A percentile compares a stretch with the other conserved stretches of the same genome.
These are phyloP conservation scores for Hybos culiciformis DNA, from an alignment of 2,888 invertebrate genomes.

Conservation along the genomic window DNA sequence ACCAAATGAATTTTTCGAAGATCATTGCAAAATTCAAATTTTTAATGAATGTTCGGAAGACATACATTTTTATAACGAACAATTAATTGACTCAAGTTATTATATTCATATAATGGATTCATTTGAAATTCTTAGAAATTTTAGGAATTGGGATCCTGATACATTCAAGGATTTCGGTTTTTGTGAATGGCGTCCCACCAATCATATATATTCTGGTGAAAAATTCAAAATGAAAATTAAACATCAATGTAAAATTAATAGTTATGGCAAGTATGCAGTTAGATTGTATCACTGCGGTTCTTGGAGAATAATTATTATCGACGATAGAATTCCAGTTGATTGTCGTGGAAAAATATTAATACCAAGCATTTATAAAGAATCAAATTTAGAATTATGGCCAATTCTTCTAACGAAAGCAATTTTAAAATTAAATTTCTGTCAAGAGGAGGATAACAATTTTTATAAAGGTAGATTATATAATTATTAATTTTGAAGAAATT, in stretches of 20 bases:
- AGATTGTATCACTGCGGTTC: conserved; percentile 37
- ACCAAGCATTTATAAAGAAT: conserved; percentile 22
- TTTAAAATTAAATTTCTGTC: conserved; percentile 31
- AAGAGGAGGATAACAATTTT: conserved; percentile 26
- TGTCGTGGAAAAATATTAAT: conserved; percentile 26
- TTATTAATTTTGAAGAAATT: no score
- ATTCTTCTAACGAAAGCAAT: conserved; percentile 37
- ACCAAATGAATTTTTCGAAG: conserved; percentile 20
- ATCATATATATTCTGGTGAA: conserved; percentile 8
- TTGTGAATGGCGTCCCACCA: conserved; percentile 5
- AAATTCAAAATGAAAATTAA: conserved; percentile 1
- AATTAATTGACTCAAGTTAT: conserved; percentile 6
- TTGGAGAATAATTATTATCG: conserved; percentile 38
- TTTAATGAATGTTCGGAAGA: conserved; percentile 3
- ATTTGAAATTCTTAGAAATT: conserved; percentile 4
- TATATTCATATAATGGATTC: conserved; percentile 6
- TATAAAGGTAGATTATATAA: not conserved
- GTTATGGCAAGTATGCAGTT: conserved; percentile 32
- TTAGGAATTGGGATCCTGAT: not conserved
- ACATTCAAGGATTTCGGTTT: conserved; percentile 9
- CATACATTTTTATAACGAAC: conserved; percentile 1
- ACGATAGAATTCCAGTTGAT: conserved; percentile 37
- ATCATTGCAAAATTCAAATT: conserved; percentile 1
- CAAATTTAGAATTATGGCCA: conserved; percentile 36
- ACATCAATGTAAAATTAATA: conserved; percentile 4